These are phyloP conservation scores for Podarcis cretensis DNA, from an alignment of 2,113 vertebrate genomes.

Conservation along the genomic window DNA sequence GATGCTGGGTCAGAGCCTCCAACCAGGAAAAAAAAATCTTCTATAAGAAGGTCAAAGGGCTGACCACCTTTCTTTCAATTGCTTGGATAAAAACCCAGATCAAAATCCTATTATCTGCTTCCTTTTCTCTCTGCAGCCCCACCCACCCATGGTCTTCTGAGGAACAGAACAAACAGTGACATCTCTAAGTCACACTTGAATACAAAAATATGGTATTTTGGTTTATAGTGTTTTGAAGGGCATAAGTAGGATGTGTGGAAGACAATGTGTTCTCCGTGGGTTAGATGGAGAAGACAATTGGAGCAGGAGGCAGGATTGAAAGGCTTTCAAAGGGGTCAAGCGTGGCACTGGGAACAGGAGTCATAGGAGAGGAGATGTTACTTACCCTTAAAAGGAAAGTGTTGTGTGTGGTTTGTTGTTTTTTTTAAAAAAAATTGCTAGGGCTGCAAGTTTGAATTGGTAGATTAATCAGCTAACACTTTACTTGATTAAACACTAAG, in stretches of 20 bases:
- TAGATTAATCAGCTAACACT: background rate
- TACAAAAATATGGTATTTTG: constrained; percentile 8
- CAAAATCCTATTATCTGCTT: background rate
- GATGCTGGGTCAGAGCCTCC: background rate
- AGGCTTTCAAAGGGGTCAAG: background rate
- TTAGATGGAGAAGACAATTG: background rate
- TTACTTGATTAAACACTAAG: background rate
- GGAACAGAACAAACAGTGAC: constrained; percentile 12
- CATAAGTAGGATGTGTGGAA: background rate
- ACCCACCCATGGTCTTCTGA: background rate
- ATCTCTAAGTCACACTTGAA: background rate
- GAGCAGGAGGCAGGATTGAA: background rate
- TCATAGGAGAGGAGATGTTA: background rate
- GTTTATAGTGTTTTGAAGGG: background rate
- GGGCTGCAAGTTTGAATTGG: background rate
- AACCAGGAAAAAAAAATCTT: background rate
- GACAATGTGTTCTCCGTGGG: background rate
- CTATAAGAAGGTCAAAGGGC: background rate
- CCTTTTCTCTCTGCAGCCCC: background rate
- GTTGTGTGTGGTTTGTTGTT: background rate
- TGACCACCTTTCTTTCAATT: background rate
- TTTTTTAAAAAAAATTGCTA: background rate
- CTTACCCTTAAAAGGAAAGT: background rate
- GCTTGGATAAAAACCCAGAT: background rate
- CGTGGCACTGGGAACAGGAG: background rate